Evolutionary conservation across 2,113 vertebrate species (phyloP).

Genomic region (Axis porcinus): DNA sequence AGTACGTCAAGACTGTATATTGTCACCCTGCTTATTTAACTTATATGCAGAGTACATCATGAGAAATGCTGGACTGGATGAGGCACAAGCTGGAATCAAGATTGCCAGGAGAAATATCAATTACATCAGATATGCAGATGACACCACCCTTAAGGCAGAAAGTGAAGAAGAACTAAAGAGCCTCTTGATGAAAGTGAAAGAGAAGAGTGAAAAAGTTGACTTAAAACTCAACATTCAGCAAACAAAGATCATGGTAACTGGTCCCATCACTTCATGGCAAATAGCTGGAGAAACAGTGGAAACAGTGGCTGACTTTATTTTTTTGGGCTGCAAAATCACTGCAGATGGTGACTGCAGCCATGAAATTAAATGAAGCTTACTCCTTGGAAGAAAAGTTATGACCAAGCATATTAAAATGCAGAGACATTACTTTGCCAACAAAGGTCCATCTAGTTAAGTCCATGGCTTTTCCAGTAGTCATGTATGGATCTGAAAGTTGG

Average conservation of each 20-base stretch:
- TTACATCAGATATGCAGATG: background rate
- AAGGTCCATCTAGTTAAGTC: background rate
- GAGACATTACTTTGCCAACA: background rate
- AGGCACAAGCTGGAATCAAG: background rate
- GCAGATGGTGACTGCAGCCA: background rate
- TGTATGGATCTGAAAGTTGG: background rate
- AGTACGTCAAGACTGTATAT: background rate
- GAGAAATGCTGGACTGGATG: background rate
- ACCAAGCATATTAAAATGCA: background rate
- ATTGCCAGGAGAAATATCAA: background rate
- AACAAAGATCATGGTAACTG: background rate
- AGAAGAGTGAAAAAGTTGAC: background rate
- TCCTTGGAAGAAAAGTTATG: background rate
- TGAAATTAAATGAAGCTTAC: accelerated
- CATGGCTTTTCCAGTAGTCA: background rate
- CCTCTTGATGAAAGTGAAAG: background rate
- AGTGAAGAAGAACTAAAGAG: background rate
- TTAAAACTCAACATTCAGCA: background rate
- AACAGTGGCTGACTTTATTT: background rate
- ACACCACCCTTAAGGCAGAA: background rate
- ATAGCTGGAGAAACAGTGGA: background rate
- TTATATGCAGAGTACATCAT: background rate
- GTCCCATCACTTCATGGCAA: background rate
- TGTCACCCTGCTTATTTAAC: background rate
- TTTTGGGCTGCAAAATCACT: accelerated